These are phyloP conservation scores for Blera fallax DNA, from an alignment of 2,888 invertebrate species.

Conservation along the genomic window DNA sequence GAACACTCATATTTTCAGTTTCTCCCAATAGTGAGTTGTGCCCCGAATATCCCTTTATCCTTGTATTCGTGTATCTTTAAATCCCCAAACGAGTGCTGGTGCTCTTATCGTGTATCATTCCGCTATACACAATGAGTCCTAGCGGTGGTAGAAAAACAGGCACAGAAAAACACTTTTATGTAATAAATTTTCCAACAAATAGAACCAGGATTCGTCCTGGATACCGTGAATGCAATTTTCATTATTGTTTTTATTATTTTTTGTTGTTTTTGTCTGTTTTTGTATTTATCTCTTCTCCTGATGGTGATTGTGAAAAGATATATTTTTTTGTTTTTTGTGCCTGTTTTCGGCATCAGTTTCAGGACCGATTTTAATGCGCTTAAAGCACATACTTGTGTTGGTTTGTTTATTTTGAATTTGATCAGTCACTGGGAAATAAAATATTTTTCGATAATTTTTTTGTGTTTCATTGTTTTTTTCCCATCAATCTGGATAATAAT, in stretches of 20 bases:
- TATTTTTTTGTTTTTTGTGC: conserved; percentile 14
- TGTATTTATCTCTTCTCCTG: conserved; percentile 33
- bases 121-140: neutral
- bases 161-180: conserved; percentile 31
- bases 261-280: conserved; percentile 4
- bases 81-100: conserved; percentile 31
- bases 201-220: conserved; percentile 29
- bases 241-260: conserved; percentile 61
- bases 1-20: conserved; percentile 45
- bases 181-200: conserved; percentile 61
- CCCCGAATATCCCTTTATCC: conserved; percentile 2
- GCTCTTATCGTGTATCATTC: conserved; percentile 20
- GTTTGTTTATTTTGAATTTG: conserved; percentile 5
- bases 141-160: neutral
- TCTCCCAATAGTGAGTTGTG: neutral
- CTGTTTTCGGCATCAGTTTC: conserved; percentile 1
- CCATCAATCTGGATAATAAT: conserved; percentile 31
- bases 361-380: conserved; percentile 47
- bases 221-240: conserved; percentile 59
- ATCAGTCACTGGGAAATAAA: neutral
- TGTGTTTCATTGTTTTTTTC: neutral
- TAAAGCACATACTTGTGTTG: neutral
- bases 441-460: neutral
- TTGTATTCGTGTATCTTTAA: conserved; percentile 33
- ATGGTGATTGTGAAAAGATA: neutral